These are phyloP conservation scores for Stenoptilia bipunctidactyla DNA, from an alignment of 2,888 invertebrate species.

Conservation along the genomic window DNA sequence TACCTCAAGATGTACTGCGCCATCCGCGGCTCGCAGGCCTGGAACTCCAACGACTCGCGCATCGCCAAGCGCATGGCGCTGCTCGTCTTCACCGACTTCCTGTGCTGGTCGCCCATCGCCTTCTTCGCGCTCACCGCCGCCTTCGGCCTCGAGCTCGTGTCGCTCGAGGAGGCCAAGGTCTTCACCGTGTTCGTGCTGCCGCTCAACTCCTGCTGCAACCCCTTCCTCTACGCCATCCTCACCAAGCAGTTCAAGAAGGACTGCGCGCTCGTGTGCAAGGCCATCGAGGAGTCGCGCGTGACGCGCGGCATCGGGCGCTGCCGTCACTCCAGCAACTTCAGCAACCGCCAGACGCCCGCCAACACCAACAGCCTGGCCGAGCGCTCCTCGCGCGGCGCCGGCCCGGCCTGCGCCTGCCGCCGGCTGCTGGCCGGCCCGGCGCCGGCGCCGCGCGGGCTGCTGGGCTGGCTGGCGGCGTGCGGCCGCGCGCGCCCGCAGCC, in stretches of 20 bases:
- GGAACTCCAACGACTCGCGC: constrained; percentile 97
- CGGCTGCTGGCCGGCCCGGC: constrained; percentile 82
- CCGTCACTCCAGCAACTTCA: constrained; percentile 88
- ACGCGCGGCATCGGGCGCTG: constrained; percentile 89
- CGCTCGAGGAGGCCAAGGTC: constrained; percentile 95
- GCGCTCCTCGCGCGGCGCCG: constrained; percentile 81
- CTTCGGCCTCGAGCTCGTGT: constrained; percentile 90
- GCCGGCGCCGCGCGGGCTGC: constrained; percentile 65
- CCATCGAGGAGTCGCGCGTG: constrained; percentile 94
- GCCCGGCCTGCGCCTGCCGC: constrained; percentile 65
- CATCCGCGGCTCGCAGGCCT: constrained; percentile 95
- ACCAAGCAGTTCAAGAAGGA: constrained; percentile 98
- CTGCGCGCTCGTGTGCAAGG: constrained; percentile 94
- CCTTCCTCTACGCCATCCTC: constrained; percentile 96
- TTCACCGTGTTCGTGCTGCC: constrained; percentile 97
- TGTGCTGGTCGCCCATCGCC: constrained; percentile 98
- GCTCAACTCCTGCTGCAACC: constrained; percentile 97
- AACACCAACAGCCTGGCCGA: constrained; percentile 88
- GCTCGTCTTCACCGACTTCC: constrained; percentile 95
- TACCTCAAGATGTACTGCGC: constrained; percentile 98
- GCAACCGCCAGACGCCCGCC: constrained; percentile 88
- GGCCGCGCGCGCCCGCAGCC: constrained; percentile 24
- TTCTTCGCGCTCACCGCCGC: constrained; percentile 95
- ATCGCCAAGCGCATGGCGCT: constrained; percentile 97
- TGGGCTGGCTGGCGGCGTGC: constrained; percentile 37